These are phyloP conservation scores for Montipora cactus DNA, from an alignment of 64 coral and sea anemone species.

Conservation along the genomic window DNA sequence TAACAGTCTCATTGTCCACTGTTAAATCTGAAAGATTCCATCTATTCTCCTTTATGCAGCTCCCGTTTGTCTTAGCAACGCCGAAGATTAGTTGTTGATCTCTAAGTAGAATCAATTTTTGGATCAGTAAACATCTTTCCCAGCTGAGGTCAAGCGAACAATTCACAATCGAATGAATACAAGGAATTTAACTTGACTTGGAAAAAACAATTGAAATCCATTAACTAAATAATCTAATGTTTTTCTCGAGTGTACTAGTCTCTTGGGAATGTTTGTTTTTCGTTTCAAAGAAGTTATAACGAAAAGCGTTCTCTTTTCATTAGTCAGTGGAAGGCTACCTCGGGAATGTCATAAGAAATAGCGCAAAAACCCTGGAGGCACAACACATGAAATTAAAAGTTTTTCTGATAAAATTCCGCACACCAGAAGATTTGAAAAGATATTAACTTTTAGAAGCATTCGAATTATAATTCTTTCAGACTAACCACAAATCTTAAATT, in stretches of 20 bases:
- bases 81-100: background rate
- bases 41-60: background rate
- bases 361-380: too few species aligned
- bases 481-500: too few species aligned
- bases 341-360: too few species aligned
- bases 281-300: background rate
- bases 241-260: background rate
- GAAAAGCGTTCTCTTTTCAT: too few species aligned
- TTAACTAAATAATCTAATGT: background rate
- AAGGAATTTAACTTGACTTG: background rate
- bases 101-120: background rate
- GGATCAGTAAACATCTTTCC: conserved; percentile 1
- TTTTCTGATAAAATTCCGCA: too few species aligned
- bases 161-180: background rate
- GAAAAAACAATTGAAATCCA: background rate
- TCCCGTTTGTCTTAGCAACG: conserved; percentile 9
- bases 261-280: conserved; percentile 25
- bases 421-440: too few species aligned
- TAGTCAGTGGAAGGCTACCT: too few species aligned
- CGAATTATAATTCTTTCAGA: too few species aligned
- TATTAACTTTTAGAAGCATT: too few species aligned
- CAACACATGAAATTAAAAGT: too few species aligned
- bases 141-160: conserved; percentile 38
- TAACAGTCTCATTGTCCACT: background rate
- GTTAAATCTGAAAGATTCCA: background rate